These are phyloP conservation scores for Wasmannia auropunctata DNA, from an alignment of 1,140 invertebrate genomes.

Conservation along the genomic window DNA sequence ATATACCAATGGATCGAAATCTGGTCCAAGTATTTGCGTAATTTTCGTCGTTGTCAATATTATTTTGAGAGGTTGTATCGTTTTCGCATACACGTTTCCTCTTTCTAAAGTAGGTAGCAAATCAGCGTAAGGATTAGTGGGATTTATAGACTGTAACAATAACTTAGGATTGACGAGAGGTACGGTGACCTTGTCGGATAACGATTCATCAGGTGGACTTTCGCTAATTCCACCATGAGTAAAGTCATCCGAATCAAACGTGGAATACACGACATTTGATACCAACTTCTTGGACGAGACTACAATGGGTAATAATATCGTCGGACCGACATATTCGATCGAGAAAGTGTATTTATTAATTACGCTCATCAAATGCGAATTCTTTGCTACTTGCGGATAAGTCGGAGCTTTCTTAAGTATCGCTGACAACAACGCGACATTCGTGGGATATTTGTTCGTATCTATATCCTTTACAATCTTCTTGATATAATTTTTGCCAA, in stretches of 20 bases:
- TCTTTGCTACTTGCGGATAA: constrained; percentile 19
- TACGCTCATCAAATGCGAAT: background rate
- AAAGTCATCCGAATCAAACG: constrained; percentile 12
- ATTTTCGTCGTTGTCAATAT: constrained; percentile 31
- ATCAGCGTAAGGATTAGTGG: constrained; percentile 39
- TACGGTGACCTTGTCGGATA: background rate
- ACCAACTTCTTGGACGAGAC: constrained; percentile 28
- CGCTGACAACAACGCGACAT: constrained; percentile 18
- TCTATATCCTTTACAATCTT: constrained; percentile 29
- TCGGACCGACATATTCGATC: constrained; percentile 49
- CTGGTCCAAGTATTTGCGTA: constrained; percentile 24
- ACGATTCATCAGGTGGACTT: background rate
- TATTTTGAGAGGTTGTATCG: constrained; percentile 2
- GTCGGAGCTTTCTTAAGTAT: constrained; percentile 13
- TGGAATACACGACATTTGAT: constrained; percentile 48
- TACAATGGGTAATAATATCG: constrained; percentile 58
- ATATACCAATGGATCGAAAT: constrained; percentile 51
- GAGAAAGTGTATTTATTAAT: constrained; percentile 26
- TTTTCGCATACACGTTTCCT: background rate
- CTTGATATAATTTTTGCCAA: constrained; percentile 56
- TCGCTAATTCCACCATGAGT: background rate
- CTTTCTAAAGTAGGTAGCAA: constrained; percentile 39
- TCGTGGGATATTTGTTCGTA: constrained; percentile 31
- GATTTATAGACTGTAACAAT: constrained; percentile 45
- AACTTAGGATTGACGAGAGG: constrained; percentile 61